A percentile compares a stretch with the other conserved stretches of the same genome.
Conservation (phyloP, 2,888 invertebrate species). For the Mythimna lalbum region DNA sequence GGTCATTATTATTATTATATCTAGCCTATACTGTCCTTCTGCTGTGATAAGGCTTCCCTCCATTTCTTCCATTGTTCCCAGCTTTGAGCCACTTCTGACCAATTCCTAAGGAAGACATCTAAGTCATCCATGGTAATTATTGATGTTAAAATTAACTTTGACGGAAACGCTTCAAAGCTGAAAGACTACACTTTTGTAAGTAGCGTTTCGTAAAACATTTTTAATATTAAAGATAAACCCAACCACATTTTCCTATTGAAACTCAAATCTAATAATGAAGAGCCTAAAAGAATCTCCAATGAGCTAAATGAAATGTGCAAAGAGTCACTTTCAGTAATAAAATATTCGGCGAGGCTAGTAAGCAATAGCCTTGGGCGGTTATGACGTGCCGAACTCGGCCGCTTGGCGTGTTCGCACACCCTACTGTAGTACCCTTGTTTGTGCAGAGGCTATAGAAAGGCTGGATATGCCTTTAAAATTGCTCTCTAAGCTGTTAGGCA, state of each 20-base stretch:
- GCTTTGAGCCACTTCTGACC: too few relatives aligned
- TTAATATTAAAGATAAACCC: not conserved
- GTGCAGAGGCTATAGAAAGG: conserved; percentile 4
- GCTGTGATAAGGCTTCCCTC: too few relatives aligned
- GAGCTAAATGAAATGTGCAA: conserved; percentile 34
- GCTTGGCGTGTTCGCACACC: conserved; percentile 78
- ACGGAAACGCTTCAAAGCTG: too few relatives aligned
- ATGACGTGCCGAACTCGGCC: conserved; percentile 69
- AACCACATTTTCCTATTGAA: not conserved
- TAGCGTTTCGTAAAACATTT: too few relatives aligned
- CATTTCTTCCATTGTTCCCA: too few relatives aligned
- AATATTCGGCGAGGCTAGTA: conserved; percentile 72
- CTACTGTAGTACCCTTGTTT: conserved; percentile 31
- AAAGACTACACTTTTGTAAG: too few relatives aligned
- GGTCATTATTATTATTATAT: too few relatives aligned
- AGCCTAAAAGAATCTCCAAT: conserved; percentile 24
- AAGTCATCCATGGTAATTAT: too few relatives aligned
- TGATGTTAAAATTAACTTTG: too few relatives aligned
- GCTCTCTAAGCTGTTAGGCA: not conserved
- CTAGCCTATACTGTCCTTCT: too few relatives aligned
- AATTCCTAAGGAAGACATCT: too few relatives aligned
- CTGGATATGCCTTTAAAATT: conserved; percentile 37
- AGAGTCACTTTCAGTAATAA: conserved; percentile 50
- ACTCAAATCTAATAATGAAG: conserved; percentile 28
- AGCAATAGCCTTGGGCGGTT: conserved; percentile 79